Conservation (phyloP, 1,140 invertebrate species). For the Philotrypesis tridentata region DNA sequence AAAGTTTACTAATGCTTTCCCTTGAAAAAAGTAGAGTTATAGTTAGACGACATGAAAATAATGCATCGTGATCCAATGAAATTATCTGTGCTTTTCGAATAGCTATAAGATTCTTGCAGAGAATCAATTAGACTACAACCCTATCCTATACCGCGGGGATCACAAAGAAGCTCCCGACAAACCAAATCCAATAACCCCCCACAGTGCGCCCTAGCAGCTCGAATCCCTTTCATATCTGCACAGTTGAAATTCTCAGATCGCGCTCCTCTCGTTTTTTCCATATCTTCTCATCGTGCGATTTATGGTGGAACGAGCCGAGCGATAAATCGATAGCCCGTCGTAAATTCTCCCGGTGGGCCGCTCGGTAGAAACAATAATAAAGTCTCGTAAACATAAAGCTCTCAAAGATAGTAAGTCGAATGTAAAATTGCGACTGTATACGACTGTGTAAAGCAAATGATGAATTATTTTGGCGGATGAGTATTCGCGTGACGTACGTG, state of each 20-base stretch:
- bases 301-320: not conserved
- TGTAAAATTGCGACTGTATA: not conserved
- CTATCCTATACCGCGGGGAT: too few species aligned
- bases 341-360: not conserved
- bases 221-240: not conserved
- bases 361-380: slow-evolving; percentile 12
- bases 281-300: not conserved
- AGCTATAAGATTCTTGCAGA: not conserved
- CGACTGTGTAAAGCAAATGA: too few species aligned
- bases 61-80: not conserved
- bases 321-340: slow-evolving; percentile 11
- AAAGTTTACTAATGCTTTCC: too few species aligned
- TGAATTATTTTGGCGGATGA: too few species aligned
- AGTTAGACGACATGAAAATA: not conserved
- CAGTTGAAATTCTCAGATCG: not conserved
- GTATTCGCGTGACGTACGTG: too few species aligned
- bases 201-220: not conserved
- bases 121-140: not conserved
- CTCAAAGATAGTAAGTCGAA: not conserved
- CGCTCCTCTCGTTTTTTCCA: not conserved
- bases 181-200: not conserved
- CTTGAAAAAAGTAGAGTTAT: too few species aligned
- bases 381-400: slow-evolving; percentile 20
- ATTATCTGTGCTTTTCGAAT: not conserved
- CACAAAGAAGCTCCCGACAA: not conserved